These are phyloP conservation scores for Macrochelys suwanniensis DNA, from an alignment of 2,797 vertebrate genomes.

Conservation along the genomic window DNA sequence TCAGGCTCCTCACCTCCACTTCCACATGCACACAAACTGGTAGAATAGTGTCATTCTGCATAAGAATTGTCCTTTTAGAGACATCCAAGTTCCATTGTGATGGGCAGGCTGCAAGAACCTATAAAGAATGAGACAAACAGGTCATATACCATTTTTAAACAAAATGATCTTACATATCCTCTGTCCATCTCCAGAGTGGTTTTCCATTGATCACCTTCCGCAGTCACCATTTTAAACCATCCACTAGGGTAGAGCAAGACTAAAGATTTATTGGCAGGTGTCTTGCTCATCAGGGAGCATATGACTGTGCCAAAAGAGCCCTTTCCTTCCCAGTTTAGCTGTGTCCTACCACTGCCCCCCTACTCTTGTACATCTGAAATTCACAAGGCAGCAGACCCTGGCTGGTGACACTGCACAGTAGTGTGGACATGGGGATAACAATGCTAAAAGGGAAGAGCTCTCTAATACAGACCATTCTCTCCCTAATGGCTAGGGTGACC, in stretches of 20 bases:
- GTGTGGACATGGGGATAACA: not conserved
- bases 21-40: accelerated
- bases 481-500: not conserved
- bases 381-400: not conserved
- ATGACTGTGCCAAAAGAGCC: not conserved
- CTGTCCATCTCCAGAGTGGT: not conserved
- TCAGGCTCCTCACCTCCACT: not conserved
- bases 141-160: not conserved
- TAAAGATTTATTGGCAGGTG: not conserved
- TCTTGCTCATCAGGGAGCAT: not conserved
- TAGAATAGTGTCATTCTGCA: not conserved
- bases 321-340: not conserved
- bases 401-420: not conserved
- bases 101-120: not conserved
- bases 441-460: not conserved
- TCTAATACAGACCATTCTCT: not conserved
- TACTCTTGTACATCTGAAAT: not conserved
- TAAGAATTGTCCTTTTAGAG: not conserved
- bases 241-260: not conserved
- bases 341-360: not conserved
- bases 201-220: not conserved
- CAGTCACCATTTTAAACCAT: not conserved
- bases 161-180: not conserved
- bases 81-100: not conserved
- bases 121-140: not conserved